phyloP scores from a whole-genome alignment of 2,113 vertebrate genomes.

The Chloropsis hardwickii region DNA sequence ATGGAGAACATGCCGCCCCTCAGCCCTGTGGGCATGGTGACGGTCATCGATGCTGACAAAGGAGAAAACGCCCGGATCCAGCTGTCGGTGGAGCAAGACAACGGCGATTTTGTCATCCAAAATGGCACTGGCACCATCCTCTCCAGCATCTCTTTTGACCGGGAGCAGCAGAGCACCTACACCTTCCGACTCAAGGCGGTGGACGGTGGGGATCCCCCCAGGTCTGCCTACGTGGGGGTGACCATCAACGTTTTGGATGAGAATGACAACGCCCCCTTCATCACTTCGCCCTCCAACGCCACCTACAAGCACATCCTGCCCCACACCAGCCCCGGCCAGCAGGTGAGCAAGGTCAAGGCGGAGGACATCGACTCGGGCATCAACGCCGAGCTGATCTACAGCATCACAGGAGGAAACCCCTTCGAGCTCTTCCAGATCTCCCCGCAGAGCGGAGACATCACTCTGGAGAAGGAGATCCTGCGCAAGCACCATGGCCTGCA shows the following conservation, averaged over 20 bases:
- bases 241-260: constrained; percentile 97
- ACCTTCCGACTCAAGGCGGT: constrained; percentile 94
- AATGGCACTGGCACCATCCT: constrained; percentile 94
- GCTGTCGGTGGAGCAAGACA: constrained; percentile 91
- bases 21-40: constrained; percentile 95
- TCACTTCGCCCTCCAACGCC: constrained; percentile 91
- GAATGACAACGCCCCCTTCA: constrained; percentile 94
- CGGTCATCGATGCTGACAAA: constrained; percentile 89
- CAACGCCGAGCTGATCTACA: constrained; percentile 87
- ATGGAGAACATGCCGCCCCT: constrained; percentile 92
- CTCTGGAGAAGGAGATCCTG: constrained; percentile 87
- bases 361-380: constrained; percentile 91
- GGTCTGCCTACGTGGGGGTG: constrained; percentile 92
- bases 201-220: constrained; percentile 87
- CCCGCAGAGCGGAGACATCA: constrained; percentile 84
- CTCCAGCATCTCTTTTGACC: constrained; percentile 94
- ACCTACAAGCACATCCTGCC: constrained; percentile 88
- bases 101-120: constrained; percentile 94
- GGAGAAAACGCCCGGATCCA: constrained; percentile 88
- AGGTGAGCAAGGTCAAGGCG: constrained; percentile 87
- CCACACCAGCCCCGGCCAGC: constrained; percentile 81
- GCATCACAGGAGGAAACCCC: constrained; percentile 91
- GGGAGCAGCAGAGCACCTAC: constrained; percentile 95
- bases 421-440: constrained; percentile 92
- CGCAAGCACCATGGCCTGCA: constrained; percentile 92